Conservation (phyloP, 2,888 invertebrate genomes). For the Sialis fuliginosa region DNA sequence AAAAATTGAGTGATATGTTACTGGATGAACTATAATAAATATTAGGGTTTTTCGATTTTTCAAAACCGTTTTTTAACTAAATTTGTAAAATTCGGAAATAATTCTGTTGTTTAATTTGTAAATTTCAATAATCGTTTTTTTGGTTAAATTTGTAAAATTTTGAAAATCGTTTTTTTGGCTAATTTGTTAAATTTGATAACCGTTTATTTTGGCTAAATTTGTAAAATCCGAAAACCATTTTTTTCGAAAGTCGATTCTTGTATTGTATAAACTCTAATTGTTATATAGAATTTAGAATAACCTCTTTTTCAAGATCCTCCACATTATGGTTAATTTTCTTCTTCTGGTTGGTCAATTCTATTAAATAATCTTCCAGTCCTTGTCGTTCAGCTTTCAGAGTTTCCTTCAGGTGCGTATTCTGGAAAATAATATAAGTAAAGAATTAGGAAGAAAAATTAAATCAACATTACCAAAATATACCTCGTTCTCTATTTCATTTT, state of each 20-base stretch:
- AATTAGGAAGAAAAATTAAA: neutral
- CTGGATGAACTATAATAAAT: no score
- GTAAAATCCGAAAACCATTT: no score
- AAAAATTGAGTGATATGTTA: no score
- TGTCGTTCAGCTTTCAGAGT: slow-evolving; percentile 31
- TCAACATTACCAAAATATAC: slow-evolving; percentile 17
- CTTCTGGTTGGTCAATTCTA: slow-evolving; percentile 20
- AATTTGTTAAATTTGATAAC: no score
- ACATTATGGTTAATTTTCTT: slow-evolving; percentile 26
- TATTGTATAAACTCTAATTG: neutral
- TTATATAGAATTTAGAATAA: no score
- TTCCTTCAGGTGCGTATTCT: slow-evolving; percentile 39
- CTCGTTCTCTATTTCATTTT: slow-evolving; percentile 35
- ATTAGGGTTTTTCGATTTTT: neutral
- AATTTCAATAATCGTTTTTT: no score
- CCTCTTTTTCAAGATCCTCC: slow-evolving; percentile 26
- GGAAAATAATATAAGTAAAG: slow-evolving; percentile 10
- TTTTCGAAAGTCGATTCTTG: no score
- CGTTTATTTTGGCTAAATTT: no score
- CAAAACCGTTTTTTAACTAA: no score
- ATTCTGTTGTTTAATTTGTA: no score
- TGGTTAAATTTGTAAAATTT: no score
- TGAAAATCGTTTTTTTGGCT: no score
- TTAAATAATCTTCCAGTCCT: slow-evolving; percentile 26
- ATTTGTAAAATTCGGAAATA: neutral